Conservation (phyloP, 2,113 vertebrate genomes). For the Agelaius phoeniceus region DNA sequence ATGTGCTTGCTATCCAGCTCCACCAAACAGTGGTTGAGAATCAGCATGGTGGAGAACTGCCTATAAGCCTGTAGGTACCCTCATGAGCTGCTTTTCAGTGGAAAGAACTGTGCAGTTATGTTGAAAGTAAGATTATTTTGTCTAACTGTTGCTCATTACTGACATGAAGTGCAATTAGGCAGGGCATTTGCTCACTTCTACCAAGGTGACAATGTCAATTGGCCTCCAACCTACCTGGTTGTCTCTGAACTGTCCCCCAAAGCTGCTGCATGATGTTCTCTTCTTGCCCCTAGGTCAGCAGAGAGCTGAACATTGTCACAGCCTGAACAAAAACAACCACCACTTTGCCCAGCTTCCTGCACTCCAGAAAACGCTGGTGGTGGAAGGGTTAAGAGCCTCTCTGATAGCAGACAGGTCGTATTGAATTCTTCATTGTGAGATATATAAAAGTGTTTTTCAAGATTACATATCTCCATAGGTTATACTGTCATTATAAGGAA, state of each 20-base stretch:
- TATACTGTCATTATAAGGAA: constrained; percentile 58
- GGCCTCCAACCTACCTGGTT: neutral
- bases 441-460: constrained; percentile 18
- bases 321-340: neutral
- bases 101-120: neutral
- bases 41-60: neutral
- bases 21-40: neutral
- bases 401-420: neutral
- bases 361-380: neutral
- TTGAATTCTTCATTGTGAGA: constrained; percentile 23
- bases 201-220: neutral
- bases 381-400: constrained; percentile 35
- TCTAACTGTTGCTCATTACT: neutral
- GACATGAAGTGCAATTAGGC: neutral
- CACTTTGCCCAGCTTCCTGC: neutral
- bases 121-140: neutral
- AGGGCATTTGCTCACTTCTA: neutral
- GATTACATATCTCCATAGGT: constrained; percentile 46
- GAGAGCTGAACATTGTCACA: neutral
- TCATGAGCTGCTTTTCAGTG: neutral
- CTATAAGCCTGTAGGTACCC: neutral
- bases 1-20: neutral
- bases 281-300: neutral
- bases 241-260: neutral
- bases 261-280: neutral